Conservation (phyloP, 2,888 invertebrate genomes). For the Himalopsyche tibetana region DNA sequence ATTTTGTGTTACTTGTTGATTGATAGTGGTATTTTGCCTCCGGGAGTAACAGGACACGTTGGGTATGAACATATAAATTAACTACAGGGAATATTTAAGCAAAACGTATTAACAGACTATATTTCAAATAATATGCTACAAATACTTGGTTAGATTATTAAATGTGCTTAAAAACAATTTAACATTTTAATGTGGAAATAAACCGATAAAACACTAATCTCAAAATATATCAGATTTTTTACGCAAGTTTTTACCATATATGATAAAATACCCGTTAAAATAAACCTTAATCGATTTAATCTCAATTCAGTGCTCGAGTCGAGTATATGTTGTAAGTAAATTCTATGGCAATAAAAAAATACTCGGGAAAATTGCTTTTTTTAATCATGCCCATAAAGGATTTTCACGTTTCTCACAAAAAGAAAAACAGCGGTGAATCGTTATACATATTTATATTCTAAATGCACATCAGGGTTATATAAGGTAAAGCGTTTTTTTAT, state of each 20-base stretch:
- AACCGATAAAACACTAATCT: background rate
- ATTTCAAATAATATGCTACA: too few relatives aligned
- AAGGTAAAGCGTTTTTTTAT: too few relatives aligned
- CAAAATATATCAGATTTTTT: background rate
- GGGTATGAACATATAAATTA: too few relatives aligned
- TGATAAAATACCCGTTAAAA: conserved; percentile 21
- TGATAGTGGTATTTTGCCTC: too few relatives aligned
- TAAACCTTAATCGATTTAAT: background rate
- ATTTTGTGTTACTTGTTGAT: too few relatives aligned
- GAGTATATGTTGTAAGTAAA: background rate
- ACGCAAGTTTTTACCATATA: background rate
- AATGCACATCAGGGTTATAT: too few relatives aligned
- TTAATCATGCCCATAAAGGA: background rate
- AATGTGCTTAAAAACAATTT: background rate
- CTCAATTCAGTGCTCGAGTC: background rate
- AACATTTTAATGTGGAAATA: background rate
- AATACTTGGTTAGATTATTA: too few relatives aligned
- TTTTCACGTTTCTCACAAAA: conserved; percentile 13
- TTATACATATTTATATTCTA: too few relatives aligned
- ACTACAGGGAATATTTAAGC: too few relatives aligned
- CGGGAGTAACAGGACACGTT: too few relatives aligned
- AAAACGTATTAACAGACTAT: too few relatives aligned
- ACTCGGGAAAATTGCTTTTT: conserved; percentile 26
- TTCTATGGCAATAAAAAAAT: background rate
- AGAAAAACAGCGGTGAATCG: background rate